Evolutionary conservation across 2,797 vertebrate species (phyloP).

Genomic region (Bradypodion pumilum): DNA sequence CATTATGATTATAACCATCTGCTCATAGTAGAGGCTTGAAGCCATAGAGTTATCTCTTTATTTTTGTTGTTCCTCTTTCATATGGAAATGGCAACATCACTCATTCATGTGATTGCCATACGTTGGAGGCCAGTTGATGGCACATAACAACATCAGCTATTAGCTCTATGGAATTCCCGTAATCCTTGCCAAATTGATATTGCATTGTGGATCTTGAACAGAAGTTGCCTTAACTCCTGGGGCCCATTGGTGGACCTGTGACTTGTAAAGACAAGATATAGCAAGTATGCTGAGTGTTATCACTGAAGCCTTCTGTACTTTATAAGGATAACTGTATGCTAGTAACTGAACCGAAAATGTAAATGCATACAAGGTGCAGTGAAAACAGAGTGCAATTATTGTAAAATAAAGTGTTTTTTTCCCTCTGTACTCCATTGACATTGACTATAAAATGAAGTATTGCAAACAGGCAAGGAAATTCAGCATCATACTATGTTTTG

Average conservation of each 20-base stretch:
- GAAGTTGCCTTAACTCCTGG: not conserved
- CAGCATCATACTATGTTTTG: not conserved
- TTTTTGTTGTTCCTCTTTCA: not conserved
- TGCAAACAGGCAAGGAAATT: not conserved
- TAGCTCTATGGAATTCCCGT: not conserved
- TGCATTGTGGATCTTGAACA: not conserved
- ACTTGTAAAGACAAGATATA: not conserved
- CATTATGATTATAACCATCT: not conserved
- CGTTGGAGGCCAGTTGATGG: too few relatives aligned
- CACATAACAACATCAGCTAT: too few relatives aligned
- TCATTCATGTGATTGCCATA: too few relatives aligned
- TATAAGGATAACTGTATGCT: not conserved
- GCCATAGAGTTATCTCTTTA: not conserved
- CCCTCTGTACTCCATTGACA: not conserved
- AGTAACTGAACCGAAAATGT: not conserved
- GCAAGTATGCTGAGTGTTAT: not conserved
- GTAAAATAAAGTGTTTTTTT: not conserved
- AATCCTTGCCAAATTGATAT: accelerated
- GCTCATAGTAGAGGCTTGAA: not conserved
- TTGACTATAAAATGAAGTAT: constrained; percentile 1
- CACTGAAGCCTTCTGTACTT: not conserved
- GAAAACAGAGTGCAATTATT: not conserved
- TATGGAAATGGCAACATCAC: not conserved
- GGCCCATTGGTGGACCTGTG: not conserved
- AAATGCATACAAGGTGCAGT: not conserved